Evolutionary conservation across 2,888 invertebrate genomes (phyloP).

Genomic region (Troides aeacus): DNA sequence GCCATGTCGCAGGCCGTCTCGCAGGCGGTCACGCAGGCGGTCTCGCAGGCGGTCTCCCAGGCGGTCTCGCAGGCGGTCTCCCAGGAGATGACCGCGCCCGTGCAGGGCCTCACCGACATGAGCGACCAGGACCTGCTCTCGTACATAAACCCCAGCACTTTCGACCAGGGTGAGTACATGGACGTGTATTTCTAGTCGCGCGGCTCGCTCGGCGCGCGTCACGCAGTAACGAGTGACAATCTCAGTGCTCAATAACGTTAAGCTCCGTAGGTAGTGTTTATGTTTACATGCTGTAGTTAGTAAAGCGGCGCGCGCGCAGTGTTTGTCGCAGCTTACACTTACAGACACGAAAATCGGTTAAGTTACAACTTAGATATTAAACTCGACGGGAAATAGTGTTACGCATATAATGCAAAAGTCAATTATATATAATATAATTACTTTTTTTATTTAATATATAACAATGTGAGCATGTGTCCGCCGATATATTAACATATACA

Average conservation of each 20-base stretch:
- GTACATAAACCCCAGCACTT: conserved; percentile 93
- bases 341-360: no score
- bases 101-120: conserved; percentile 88
- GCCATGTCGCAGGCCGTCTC: conserved; percentile 77
- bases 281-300: not conserved
- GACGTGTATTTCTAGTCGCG: conserved; percentile 46
- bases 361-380: no score
- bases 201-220: not conserved
- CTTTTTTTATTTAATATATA: not conserved
- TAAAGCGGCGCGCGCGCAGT: no score
- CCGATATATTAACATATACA: conserved; percentile 25
- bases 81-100: conserved; percentile 81
- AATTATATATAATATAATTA: no score
- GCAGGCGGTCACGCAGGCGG: conserved; percentile 73
- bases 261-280: not conserved
- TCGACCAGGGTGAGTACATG: conserved; percentile 87
- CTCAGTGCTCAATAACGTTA: conserved; percentile 9
- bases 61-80: conserved; percentile 73
- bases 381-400: no score
- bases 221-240: not conserved
- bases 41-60: conserved; percentile 72
- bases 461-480: not conserved
- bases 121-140: conserved; percentile 93
- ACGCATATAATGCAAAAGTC: no score
- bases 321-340: no score